Base-by-base conservation (phyloP, 2,113 vertebrate genomes). In the Silurus meridionalis region DNA sequence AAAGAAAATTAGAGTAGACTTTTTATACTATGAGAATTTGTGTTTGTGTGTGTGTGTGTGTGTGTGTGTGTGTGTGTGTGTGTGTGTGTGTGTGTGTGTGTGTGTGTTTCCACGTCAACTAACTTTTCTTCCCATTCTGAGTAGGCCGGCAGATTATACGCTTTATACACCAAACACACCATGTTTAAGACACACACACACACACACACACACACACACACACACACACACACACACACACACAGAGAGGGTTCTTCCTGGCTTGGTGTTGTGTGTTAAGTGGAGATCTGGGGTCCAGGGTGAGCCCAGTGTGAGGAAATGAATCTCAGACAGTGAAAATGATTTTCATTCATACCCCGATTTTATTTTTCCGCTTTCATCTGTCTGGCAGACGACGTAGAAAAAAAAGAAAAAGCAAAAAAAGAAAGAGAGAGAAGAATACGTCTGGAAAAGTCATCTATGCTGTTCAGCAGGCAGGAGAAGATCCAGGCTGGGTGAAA, bases 291-390 rank as follows among this genome's bases (percentile, higher is more conserved):
- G 77, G 25, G 37, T 37, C 37, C 37, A 37, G 37, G 37, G 37
- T 37, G 37, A 37, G 37, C 92, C 78, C 80, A 84, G 86, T 85
- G 90, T 87, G 88, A 86, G 82, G 83, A 88, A 83, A 89, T 87
- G 79, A 84, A 79, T 86, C 85, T 87, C 82, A 89, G 87, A 85
- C 85, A 83, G 88, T 85, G 84, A 82, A 90, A 88, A 87, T 85
- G 25, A 88, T 85, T 84, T 83, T 67, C n/a, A 28, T 80, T 23
- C 66, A 55, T 77, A 84, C 79, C 14, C 55, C 21, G 15, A 53
- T 79, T 82, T 48, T 28, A 1, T 72, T 37, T 78, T 78, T 3
- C 46, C 46, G 46, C 55, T 66, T 85, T 21, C 63, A 78, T 82
- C 85, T 84, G 72, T 75, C 84, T 86, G 87, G 71, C 75, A 83